Percentiles rank a stretch among this genome's conserved stretches.
Conservation (phyloP, 2,797 vertebrate genomes). For the Amblyraja radiata region DNA sequence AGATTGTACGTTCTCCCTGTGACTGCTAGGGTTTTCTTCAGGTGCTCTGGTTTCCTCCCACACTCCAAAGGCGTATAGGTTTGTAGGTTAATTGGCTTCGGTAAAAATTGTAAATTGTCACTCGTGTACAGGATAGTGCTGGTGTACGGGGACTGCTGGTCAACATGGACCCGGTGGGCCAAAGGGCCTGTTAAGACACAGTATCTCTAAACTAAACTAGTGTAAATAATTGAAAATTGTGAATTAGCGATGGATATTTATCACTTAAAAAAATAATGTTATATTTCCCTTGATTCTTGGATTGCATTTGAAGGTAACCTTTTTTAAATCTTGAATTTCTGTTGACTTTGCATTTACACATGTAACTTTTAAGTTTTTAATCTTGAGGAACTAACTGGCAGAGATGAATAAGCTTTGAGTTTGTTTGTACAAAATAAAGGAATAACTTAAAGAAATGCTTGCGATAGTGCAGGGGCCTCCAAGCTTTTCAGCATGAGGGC, state of each 20-base stretch:
- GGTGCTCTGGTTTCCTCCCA: too few relatives aligned
- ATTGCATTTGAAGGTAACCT: neutral
- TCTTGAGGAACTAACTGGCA: too few relatives aligned
- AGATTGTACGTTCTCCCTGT: too few relatives aligned
- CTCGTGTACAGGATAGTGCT: too few relatives aligned
- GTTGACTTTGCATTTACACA: neutral
- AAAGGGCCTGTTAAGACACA: too few relatives aligned
- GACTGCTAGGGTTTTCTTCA: too few relatives aligned
- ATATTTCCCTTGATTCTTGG: neutral
- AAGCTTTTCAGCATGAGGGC: neutral
- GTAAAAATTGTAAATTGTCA: too few relatives aligned
- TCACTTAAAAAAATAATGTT: neutral
- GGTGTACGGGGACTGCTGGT: too few relatives aligned
- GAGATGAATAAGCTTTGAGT: neutral
- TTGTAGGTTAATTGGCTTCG: too few relatives aligned
- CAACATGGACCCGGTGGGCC: too few relatives aligned
- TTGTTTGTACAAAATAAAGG: neutral
- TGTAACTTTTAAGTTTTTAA: neutral
- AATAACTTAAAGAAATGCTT: neutral
- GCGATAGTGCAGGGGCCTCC: too few relatives aligned
- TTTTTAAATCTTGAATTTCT: neutral
- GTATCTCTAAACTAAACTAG: neutral
- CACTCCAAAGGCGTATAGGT: too few relatives aligned
- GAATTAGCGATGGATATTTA: neutral
- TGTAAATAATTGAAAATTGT: neutral